Conservation (phyloP, 2,797 vertebrate species). For the Clarias laeviceps region DNA sequence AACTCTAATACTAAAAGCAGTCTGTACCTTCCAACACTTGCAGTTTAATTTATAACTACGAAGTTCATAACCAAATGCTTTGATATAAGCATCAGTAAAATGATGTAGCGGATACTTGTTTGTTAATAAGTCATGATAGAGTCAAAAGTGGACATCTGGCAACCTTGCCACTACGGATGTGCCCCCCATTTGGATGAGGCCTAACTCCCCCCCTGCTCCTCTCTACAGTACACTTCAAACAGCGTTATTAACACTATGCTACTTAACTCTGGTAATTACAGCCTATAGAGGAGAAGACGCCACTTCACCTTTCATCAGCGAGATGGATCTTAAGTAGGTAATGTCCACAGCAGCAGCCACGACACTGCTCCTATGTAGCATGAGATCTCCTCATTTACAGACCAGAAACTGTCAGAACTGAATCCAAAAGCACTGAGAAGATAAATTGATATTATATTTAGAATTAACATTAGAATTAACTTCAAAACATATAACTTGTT, state of each 20-base stretch:
- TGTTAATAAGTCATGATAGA: not conserved
- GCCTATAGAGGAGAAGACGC: conserved; percentile 30
- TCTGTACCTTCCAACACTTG: not conserved
- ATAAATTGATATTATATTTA: not conserved
- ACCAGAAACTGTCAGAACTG: not conserved
- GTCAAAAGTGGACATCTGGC: conserved; percentile 24
- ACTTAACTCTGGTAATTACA: conserved; percentile 52
- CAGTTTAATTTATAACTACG: not conserved
- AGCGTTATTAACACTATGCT: conserved; percentile 47
- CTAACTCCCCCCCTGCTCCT: conserved; percentile 29
- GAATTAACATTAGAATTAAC: not conserved
- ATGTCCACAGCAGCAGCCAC: conserved; percentile 42
- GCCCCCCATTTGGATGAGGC: conserved; percentile 36
- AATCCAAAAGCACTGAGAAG: not conserved
- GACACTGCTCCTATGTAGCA: conserved; percentile 6
- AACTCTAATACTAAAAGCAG: not conserved
- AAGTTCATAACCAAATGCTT: not conserved
- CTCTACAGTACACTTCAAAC: conserved; percentile 55
- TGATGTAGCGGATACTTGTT: not conserved
- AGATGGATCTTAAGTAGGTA: conserved; percentile 54
- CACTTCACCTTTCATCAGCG: conserved; percentile 55
- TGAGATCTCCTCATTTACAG: not conserved
- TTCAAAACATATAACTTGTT: not conserved
- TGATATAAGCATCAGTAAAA: not conserved
- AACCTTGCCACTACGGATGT: conserved; percentile 13